Percentiles rank a stretch among this genome's conserved stretches.
These are phyloP conservation scores for Papilio gigon DNA, from an alignment of 2,888 invertebrate genomes.

Conservation along the genomic window DNA sequence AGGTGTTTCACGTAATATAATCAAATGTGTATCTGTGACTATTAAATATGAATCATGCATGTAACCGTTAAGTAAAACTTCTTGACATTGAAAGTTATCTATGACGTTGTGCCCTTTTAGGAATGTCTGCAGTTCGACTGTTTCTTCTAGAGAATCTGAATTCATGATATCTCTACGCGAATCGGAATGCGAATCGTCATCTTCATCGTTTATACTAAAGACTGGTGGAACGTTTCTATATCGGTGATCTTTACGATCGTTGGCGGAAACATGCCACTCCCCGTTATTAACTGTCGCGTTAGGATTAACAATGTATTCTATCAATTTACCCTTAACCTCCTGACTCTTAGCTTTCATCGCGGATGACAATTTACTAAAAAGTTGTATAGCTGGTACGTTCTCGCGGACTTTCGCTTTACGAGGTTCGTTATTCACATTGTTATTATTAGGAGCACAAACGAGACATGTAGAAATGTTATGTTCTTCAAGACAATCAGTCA, in stretches of 20 bases:
- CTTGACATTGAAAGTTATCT: slow-evolving; percentile 94
- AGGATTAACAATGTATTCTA: slow-evolving; percentile 97
- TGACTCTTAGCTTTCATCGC: slow-evolving; percentile 95
- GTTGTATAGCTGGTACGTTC: slow-evolving; percentile 83
- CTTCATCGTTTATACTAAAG: slow-evolving; percentile 96
- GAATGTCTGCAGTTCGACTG: slow-evolving; percentile 91
- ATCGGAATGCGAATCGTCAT: slow-evolving; percentile 68
- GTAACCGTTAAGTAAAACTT: slow-evolving; percentile 93
- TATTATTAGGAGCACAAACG: slow-evolving; percentile 86
- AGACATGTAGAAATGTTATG: slow-evolving; percentile 91
- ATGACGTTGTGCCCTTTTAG: slow-evolving; percentile 92
- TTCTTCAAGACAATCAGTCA: slow-evolving; percentile 91
- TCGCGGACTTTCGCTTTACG: slow-evolving; percentile 59
- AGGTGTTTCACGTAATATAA: slow-evolving; percentile 90
- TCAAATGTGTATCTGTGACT: slow-evolving; percentile 92
- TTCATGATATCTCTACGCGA: slow-evolving; percentile 70
- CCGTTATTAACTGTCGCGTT: slow-evolving; percentile 82
- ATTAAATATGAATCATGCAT: slow-evolving; percentile 94
- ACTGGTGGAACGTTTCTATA: slow-evolving; percentile 95
- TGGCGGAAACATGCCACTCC: slow-evolving; percentile 92
- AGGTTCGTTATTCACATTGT: slow-evolving; percentile 62
- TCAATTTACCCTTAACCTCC: slow-evolving; percentile 94
- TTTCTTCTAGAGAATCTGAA: slow-evolving; percentile 86
- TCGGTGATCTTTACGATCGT: slow-evolving; percentile 91
- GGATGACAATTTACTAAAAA: slow-evolving; percentile 91